A percentile compares a stretch with the other conserved stretches of the same genome.
Conservation (phyloP, 1,140 invertebrate species). For the Camponotus pennsylvanicus region DNA sequence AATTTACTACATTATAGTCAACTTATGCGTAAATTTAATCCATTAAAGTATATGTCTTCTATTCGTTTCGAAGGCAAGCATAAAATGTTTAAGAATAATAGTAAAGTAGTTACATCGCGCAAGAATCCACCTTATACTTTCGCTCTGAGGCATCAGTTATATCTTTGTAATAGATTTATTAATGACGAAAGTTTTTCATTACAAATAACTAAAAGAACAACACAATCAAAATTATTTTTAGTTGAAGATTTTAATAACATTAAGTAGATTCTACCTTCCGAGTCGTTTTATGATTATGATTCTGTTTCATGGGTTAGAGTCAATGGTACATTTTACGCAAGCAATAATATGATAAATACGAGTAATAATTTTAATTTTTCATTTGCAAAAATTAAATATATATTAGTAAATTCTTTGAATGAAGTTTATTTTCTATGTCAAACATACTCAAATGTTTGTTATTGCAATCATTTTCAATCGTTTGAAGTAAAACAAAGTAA, state of each 20-base stretch:
- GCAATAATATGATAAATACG: neutral
- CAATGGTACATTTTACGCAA: neutral
- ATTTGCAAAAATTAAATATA: neutral
- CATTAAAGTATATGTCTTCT: too few species aligned
- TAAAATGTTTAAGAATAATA: too few species aligned
- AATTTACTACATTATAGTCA: too few species aligned
- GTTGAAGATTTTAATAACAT: neutral
- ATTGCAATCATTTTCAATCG: constrained; percentile 1
- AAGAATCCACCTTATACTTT: neutral
- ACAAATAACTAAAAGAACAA: neutral
- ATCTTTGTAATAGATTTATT: constrained; percentile 20
- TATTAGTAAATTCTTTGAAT: neutral
- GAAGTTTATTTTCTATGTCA: neutral
- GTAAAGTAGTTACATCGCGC: too few species aligned
- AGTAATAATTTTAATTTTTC: constrained; percentile 1
- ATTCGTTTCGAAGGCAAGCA: too few species aligned
- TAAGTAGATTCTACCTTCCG: neutral
- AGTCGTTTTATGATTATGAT: neutral
- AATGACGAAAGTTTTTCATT: constrained; percentile 8
- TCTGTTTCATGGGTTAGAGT: neutral
- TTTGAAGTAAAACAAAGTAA: too few species aligned
- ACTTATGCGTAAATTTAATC: too few species aligned
- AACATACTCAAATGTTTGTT: neutral
- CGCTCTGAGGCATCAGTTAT: neutral
- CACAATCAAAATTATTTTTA: neutral